Conservation (phyloP, 2,113 vertebrate species). For the Cyphomyrus plagiostoma region DNA sequence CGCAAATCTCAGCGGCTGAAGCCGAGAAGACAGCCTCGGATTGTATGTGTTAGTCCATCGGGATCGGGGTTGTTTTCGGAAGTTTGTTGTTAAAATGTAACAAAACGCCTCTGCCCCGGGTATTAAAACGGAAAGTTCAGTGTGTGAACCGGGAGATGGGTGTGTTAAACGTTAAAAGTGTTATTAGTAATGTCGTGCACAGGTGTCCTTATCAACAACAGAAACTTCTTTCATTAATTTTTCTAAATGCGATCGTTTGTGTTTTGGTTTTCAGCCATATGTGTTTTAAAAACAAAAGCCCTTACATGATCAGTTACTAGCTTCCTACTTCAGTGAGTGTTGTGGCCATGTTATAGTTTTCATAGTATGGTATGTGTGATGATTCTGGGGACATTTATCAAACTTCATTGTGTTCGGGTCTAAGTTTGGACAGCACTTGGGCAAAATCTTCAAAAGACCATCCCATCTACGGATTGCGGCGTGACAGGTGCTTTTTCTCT, state of each 20-base stretch:
- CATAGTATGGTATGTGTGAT: neutral
- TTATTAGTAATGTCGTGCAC: neutral
- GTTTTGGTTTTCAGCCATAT: neutral
- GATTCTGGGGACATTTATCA: neutral
- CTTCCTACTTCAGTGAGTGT: neutral
- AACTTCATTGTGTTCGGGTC: neutral
- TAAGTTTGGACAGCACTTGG: neutral
- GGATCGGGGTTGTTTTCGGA: neutral
- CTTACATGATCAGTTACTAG: neutral
- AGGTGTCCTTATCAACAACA: neutral
- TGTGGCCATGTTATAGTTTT: neutral
- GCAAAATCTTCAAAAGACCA: neutral
- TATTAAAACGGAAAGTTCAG: neutral
- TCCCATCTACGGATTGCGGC: neutral
- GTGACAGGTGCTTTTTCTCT: neutral
- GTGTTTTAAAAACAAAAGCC: neutral
- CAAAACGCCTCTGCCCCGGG: neutral
- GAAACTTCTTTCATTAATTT: neutral
- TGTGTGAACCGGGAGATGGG: neutral
- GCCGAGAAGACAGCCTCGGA: neutral
- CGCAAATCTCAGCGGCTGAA: slow-evolving; percentile 1
- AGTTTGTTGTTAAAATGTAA: neutral
- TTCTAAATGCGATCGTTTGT: neutral
- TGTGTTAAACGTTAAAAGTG: neutral
- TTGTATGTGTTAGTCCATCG: neutral